Conservation (phyloP, 2,888 invertebrate genomes). For the Drosophila neonasuta region DNA sequence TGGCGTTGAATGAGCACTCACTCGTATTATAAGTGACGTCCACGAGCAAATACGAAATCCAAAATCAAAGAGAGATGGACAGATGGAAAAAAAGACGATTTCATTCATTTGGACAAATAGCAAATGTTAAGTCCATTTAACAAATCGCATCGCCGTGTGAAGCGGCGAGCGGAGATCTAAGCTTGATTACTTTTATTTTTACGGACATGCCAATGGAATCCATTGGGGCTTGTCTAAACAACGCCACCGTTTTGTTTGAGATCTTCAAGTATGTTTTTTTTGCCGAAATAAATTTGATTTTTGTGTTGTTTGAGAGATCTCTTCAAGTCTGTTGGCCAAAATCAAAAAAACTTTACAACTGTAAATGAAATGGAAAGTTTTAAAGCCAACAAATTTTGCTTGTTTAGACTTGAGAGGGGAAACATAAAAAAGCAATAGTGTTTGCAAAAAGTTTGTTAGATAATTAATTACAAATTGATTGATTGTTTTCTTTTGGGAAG, state of each 20-base stretch:
- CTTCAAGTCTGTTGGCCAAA: slow-evolving; percentile 22
- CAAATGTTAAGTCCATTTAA: slow-evolving; percentile 21
- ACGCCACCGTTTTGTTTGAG: slow-evolving; percentile 53
- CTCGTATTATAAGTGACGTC: slow-evolving; percentile 61
- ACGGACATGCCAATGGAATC: background rate
- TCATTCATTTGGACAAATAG: slow-evolving; percentile 56
- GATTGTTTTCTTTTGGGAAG: no score
- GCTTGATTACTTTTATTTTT: slow-evolving; percentile 6
- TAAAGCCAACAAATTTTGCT: slow-evolving; percentile 8
- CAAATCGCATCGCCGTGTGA: slow-evolving; percentile 60
- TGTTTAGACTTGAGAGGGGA: slow-evolving; percentile 1
- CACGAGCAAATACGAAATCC: slow-evolving; percentile 39
- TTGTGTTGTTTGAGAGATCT: slow-evolving; percentile 44
- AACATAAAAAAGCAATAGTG: background rate
- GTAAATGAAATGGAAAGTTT: slow-evolving; percentile 51
- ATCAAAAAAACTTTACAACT: slow-evolving; percentile 23
- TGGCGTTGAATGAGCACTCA: slow-evolving; percentile 24
- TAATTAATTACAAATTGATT: background rate
- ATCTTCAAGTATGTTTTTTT: slow-evolving; percentile 5
- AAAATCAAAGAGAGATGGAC: slow-evolving; percentile 8
- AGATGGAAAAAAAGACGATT: slow-evolving; percentile 24
- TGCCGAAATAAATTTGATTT: slow-evolving; percentile 24
- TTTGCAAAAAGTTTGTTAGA: background rate
- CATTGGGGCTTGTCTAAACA: slow-evolving; percentile 60
- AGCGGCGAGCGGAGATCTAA: slow-evolving; percentile 17